Evolutionary conservation across 37 sponge, comb jelly and placozoan species (phyloP), one percentile per base, ranked within the genome.

Genomic region (Bolinopsis microptera): DNA sequence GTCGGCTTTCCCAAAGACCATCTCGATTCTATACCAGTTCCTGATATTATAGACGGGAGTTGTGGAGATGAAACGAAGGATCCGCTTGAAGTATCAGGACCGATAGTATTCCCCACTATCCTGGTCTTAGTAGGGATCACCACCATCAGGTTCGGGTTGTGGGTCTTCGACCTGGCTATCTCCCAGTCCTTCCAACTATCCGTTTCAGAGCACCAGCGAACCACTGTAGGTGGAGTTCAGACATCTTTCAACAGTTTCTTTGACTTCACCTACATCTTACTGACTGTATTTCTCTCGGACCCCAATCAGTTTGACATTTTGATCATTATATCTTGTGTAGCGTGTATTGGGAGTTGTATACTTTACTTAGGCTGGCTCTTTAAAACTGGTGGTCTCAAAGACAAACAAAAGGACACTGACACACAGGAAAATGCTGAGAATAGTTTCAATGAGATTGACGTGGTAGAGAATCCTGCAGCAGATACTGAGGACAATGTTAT

Each of bases 211-310:
- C 92, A 94, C 40, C 95, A 97, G 39, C 72, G 99, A 33, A 97
- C 96, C 23, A 97, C 96, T 1, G 97, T 98, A 37, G 93, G 95
- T 35, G 99, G 99, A 21, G 95, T 98, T 26, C 96, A 97, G 97
- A 96, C 94, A 38, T 96, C 95, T 32, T 94, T 98, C 94, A 98
- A 95, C 69, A 96, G 95, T 68, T 93, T 95, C 69, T 96, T 97
- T 94, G 97, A 98, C 94, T 95, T 96, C 94, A 16, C 96, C 38
- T 97, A 96, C 76, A 97, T 95, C 82, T 94, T 95, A 32, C 94
- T 98, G 34, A 97, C 96, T 1, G 94, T 96, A 0, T 94, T 93
- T 30, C 94, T 95, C 0, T 96, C 99, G 18, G 38, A 94, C 0
- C 96, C 97, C 5, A 83, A 93, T 22, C 95, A 97, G 70, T 98